phyloP scores from a whole-genome alignment of 2,888 invertebrate genomes.

The Acheta domesticus region DNA sequence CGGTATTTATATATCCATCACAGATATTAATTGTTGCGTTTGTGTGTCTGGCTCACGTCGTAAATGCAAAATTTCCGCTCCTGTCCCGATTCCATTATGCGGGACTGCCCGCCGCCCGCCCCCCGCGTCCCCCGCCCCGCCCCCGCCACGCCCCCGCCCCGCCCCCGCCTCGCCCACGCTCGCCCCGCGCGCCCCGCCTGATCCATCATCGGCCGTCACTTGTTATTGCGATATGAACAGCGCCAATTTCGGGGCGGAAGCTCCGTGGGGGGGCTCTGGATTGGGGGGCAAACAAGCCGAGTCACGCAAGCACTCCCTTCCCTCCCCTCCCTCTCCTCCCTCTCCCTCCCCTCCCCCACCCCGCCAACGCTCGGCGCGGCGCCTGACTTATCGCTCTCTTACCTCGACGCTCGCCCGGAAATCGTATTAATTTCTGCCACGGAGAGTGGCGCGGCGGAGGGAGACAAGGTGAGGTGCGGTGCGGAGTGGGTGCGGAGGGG shows the following conservation, averaged over 20 bases:
- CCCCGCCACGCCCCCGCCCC: background rate
- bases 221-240: conserved; percentile 38
- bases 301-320: conserved; percentile 25
- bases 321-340: background rate
- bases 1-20: conserved; percentile 4
- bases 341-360: background rate
- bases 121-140: background rate
- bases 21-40: conserved; percentile 3
- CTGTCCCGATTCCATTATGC: conserved; percentile 18
- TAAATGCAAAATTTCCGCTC: conserved; percentile 18
- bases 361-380: background rate
- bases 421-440: conserved; percentile 18
- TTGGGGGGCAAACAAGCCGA: conserved; percentile 33
- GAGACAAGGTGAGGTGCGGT: background rate
- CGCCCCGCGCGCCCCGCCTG: conserved; percentile 1
- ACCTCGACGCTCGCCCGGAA: conserved; percentile 1
- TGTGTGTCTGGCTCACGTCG: background rate
- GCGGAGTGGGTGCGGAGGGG: background rate
- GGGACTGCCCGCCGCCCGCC: background rate
- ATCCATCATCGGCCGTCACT: conserved; percentile 37
- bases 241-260: conserved; percentile 38
- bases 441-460: background rate
- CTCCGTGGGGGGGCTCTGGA: conserved; percentile 32
- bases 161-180: background rate
- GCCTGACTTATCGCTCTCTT: background rate